Evolutionary conservation across 1,140 invertebrate species (phyloP), one percentile per base, ranked within the genome.

Genomic region (Varroa destructor): DNA sequence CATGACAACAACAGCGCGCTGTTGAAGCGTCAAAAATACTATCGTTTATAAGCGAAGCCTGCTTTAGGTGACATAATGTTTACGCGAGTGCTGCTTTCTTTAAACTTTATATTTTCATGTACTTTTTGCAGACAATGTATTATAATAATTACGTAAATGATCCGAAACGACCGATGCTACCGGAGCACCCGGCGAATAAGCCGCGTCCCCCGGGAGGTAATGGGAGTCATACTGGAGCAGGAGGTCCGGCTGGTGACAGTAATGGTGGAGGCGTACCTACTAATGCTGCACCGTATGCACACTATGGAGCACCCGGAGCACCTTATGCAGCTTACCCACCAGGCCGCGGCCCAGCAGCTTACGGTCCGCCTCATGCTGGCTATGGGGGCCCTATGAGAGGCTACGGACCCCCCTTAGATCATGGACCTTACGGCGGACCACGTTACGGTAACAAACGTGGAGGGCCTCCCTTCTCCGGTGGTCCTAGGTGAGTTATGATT

Each of bases 71-170:
- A 25, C 25, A 25, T 25, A 25, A 25, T 25, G 25, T 25, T 25
- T 25, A 25, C 25, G 25, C 25, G 25, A 25, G 25, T 25, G 25
- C 25, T 25, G 25, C 25, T 25, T 25, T 25, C 25, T 25, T 25
- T 25, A 25, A 25, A 25, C 25, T 25, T 25, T 25, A 25, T 25
- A 25, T 25, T 25, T 25, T 25, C 25, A 3, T 51, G 3, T 51
- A 8, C 8, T 51, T 5, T 51, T 75, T 77, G 10, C 76, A 83
- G 83, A 84, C 93, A 58, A 85, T 92, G 73, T 99, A 93, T 80
- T 99, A 97, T 81, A 99, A 99, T 80, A 97, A 96, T 79, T 99
- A 97, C 81, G 82, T 99, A 73, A 84, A 86, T 56, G 96, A 99
- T 83, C 88, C 93, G 0, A 95, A 96, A 78, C 84, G 96, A 72